Base-by-base conservation (phyloP, 2,113 vertebrate species). In the Pogonocichla stellata region DNA sequence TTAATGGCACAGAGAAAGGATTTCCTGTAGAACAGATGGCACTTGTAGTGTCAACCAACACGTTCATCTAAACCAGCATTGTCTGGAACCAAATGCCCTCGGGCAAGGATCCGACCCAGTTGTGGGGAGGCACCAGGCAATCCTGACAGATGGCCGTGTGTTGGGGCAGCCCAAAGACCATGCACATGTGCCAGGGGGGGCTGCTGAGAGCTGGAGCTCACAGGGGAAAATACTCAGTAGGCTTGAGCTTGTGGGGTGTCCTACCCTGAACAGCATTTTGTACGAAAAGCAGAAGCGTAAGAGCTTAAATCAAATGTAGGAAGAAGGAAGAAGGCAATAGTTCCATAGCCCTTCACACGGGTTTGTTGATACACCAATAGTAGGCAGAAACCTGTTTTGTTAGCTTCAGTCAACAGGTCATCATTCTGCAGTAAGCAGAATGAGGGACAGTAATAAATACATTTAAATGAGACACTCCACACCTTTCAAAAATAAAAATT, bases 21-120 rank as follows among this genome's bases (percentile, higher is more conserved):
- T 96, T 95, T 96, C 95, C 94, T 95, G 90, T 92, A 38, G 92
- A 97, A 94, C 95, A 94, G 92, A 96, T 96, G 94, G 91, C 80
- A 78, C 73, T 94, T 86, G 82, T 13, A 84, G 92, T 90, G 72
- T 93, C 91, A 80, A 90, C 91, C 94, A 94, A 88, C 91, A 87
- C 78, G 62, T 72, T 94, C 80, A 38, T 95, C 94, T 92, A 77
- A 96, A 96, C 96, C 92, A 96, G 86, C 94, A 96, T 96, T 96
- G 95, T 96, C 92, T 96, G 94, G 90, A 86, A 60, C 71, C 82
- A 94, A 88, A 93, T 90, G 80, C 94, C 94, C 96, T 74, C 93
- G 9, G 95, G 96, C 96, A 90, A 96, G 88, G 93, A 54, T 16
- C 95, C 90, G 90, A 90, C 92, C 94, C 96, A 93, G 64, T 96